Conservation (phyloP, 2,113 vertebrate species). For the Arothron firmamentum region DNA sequence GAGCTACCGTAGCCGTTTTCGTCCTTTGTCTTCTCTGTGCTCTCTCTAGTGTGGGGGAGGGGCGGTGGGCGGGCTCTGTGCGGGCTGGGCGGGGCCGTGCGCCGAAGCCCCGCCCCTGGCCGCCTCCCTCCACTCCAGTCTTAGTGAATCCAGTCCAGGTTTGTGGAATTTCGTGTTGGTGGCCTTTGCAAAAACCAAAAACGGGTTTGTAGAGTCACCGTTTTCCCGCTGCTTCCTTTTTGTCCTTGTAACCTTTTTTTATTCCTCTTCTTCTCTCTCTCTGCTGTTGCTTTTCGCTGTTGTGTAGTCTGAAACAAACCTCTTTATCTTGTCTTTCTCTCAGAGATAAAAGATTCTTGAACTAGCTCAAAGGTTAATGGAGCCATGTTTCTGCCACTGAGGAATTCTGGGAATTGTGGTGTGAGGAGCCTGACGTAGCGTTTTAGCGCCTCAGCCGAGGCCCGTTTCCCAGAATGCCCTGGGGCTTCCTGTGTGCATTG, state of each 20-base stretch:
- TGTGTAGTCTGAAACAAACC: conserved; percentile 87
- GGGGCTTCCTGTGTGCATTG: conserved; percentile 92
- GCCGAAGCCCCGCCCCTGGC: conserved; percentile 52
- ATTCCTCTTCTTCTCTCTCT: conserved; percentile 82
- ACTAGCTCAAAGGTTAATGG: conserved; percentile 98
- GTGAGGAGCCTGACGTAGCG: conserved; percentile 73
- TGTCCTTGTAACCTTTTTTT: conserved; percentile 78
- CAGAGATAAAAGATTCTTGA: conserved; percentile 93
- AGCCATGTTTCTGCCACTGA: conserved; percentile 88
- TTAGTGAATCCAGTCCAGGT: conserved; percentile 99
- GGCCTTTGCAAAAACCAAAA: conserved; percentile 83
- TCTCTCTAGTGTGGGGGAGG: conserved; percentile 89
- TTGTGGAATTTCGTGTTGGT: conserved; percentile 97
- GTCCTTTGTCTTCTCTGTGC: conserved; percentile 99
- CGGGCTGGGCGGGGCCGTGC: conserved; percentile 26
- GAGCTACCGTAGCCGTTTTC: conserved; percentile 97
- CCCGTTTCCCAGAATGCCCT: conserved; percentile 95
- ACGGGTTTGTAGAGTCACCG: conserved; percentile 85
- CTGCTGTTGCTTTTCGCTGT: conserved; percentile 98
- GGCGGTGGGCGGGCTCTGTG: conserved; percentile 48
- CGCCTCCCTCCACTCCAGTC: conserved; percentile 87
- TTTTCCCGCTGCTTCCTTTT: conserved; percentile 89
- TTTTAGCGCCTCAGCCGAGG: conserved; percentile 87
- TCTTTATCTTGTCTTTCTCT: conserved; percentile 73
- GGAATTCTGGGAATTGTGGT: conserved; percentile 91